Conservation (phyloP, 92 coral and sea anemone species). For the Porites cylindrica region DNA sequence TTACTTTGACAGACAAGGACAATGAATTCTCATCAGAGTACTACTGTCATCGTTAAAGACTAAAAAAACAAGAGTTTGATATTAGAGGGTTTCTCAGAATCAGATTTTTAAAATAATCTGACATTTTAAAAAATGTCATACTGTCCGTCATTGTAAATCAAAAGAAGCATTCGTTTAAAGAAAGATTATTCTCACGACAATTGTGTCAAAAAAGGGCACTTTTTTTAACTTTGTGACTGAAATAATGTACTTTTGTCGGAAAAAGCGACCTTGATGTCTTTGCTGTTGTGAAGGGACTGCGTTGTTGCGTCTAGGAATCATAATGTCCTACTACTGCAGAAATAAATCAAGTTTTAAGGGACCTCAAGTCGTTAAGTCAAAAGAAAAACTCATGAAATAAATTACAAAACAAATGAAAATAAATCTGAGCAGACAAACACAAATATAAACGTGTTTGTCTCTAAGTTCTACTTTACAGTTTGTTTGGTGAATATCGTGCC, state of each 20-base stretch:
- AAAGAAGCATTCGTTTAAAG: slow-evolving; percentile 14
- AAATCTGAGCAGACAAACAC: too few relatives aligned
- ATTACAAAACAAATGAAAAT: too few relatives aligned
- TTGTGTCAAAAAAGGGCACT: slow-evolving; percentile 1
- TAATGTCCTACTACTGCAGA: not conserved
- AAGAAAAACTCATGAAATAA: too few relatives aligned
- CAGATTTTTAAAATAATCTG: too few relatives aligned
- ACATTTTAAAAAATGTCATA: not conserved
- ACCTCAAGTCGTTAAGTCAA: not conserved
- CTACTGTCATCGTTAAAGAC: too few relatives aligned
- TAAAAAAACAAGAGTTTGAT: too few relatives aligned
- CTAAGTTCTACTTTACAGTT: too few relatives aligned
- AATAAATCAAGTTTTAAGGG: not conserved
- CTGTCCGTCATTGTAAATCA: slow-evolving; percentile 5
- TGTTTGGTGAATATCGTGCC: too few relatives aligned
- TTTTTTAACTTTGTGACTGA: not conserved
- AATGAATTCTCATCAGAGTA: too few relatives aligned
- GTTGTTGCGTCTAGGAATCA: not conserved
- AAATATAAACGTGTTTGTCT: too few relatives aligned
- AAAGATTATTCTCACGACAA: slow-evolving; percentile 15
- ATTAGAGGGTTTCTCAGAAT: too few relatives aligned
- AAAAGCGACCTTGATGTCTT: not conserved
- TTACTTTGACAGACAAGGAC: too few relatives aligned
- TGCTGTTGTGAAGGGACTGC: not conserved
- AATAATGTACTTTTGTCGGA: not conserved